Percentiles rank a stretch among this genome's conserved stretches.
phyloP scores from a whole-genome alignment of 2,888 invertebrate genomes.

The Acleris emargana region DNA sequence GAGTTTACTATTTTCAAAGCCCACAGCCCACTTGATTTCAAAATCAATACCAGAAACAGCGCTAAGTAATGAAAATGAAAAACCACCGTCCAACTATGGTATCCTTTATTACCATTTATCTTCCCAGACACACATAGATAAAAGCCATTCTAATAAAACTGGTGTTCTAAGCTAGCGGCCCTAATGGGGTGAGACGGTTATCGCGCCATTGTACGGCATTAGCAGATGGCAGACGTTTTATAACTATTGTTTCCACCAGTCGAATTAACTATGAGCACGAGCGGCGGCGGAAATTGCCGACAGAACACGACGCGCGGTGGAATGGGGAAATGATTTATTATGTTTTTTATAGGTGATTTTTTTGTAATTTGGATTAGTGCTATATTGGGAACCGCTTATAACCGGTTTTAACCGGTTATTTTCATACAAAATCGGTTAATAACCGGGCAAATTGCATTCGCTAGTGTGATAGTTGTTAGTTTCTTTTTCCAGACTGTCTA shows the following conservation, averaged over 20 bases:
- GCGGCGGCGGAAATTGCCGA: constrained; percentile 20
- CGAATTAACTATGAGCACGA: constrained; percentile 37
- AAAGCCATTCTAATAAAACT: constrained; percentile 36
- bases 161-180: constrained; percentile 26
- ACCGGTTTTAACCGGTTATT: no score
- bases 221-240: constrained; percentile 40
- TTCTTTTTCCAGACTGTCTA: no score
- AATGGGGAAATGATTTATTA: constrained; percentile 11
- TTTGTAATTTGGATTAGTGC: neutral
- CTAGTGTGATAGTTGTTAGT: neutral
- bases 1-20: no score
- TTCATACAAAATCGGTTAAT: no score
- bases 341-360: neutral
- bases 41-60: no score
- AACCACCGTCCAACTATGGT: constrained; percentile 26
- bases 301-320: constrained; percentile 1
- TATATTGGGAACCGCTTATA: no score
- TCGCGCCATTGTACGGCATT: constrained; percentile 41
- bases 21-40: no score
- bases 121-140: constrained; percentile 19
- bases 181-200: constrained; percentile 47
- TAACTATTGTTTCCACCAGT: constrained; percentile 42
- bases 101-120: constrained; percentile 31
- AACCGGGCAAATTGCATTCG: no score
- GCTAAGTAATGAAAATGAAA: neutral